phyloP scores from a whole-genome alignment of 2,888 invertebrate species.

The Phaonia tiefii region DNA sequence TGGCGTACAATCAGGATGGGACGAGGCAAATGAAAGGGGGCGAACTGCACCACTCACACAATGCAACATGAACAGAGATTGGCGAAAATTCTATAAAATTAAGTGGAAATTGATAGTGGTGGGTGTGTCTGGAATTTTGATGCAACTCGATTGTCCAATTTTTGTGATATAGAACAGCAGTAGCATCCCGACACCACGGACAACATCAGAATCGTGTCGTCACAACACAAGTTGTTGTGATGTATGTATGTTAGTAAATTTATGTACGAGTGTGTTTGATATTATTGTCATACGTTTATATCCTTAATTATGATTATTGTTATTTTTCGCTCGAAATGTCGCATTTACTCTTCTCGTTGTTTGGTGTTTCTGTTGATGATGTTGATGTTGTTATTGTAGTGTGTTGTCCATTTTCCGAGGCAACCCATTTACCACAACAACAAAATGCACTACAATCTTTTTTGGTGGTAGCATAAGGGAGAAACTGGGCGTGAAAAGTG shows the following conservation, averaged over 20 bases:
- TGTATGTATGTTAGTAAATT: not conserved
- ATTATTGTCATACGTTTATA: conserved; percentile 70
- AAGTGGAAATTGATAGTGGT: conserved; percentile 62
- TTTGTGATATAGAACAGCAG: not conserved
- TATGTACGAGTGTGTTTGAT: conserved; percentile 34
- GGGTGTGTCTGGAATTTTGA: conserved; percentile 63
- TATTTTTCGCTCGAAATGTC: conserved; percentile 77
- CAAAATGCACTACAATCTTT: conserved; percentile 40
- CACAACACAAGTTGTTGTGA: conserved; percentile 51
- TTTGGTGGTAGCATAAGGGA: too few species aligned
- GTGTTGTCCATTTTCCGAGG: conserved; percentile 42
- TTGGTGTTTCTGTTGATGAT: conserved; percentile 58
- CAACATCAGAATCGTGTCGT: conserved; percentile 39
- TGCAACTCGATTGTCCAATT: conserved; percentile 65
- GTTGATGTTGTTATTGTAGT: conserved; percentile 30
- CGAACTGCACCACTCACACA: conserved; percentile 13
- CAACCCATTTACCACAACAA: conserved; percentile 43
- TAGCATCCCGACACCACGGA: not conserved
- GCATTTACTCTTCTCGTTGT: conserved; percentile 72
- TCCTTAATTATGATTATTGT: conserved; percentile 79
- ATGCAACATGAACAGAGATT: conserved; percentile 34
- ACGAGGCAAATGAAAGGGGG: conserved; percentile 4
- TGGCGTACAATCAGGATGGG: conserved; percentile 61
- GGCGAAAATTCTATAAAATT: conserved; percentile 62
- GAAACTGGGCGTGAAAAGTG: too few species aligned